Percentiles rank a stretch among this genome's conserved stretches.
Evolutionary conservation across 2,113 vertebrate genomes (phyloP).

Genomic region (Phoxinus phoxinus): DNA sequence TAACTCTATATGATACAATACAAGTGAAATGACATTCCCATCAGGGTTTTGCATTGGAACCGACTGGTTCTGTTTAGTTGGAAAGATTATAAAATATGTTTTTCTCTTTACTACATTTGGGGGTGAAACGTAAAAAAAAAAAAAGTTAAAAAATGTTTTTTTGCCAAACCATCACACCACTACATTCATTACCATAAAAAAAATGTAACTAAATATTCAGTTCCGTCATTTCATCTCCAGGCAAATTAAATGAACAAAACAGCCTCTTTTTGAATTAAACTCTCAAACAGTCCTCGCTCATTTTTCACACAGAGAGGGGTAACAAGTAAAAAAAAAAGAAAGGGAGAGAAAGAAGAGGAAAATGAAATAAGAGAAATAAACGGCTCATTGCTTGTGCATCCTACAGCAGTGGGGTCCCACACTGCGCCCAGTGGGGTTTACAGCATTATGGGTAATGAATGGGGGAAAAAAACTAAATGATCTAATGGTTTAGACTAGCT

Average conservation of each 20-base stretch:
- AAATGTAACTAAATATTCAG: background rate
- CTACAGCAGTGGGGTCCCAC: constrained; percentile 50
- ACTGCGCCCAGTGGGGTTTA: constrained; percentile 49
- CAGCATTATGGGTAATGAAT: constrained; percentile 48
- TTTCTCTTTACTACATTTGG: background rate
- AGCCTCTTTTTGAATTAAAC: constrained; percentile 31
- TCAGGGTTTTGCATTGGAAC: background rate
- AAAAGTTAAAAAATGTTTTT: too few species aligned
- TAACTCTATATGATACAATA: background rate
- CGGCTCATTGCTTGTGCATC: constrained; percentile 56
- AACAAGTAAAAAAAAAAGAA: constrained; percentile 31
- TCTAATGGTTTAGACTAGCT: constrained; percentile 26
- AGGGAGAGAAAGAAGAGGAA: constrained; percentile 14
- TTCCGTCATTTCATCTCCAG: background rate
- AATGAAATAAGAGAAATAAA: constrained; percentile 33
- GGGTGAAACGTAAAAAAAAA: background rate
- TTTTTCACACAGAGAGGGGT: constrained; percentile 56
- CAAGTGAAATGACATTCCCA: background rate
- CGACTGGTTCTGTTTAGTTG: background rate
- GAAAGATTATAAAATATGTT: background rate
- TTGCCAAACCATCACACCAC: background rate
- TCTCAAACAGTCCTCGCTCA: constrained; percentile 40
- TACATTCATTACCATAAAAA: background rate
- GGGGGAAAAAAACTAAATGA: background rate
- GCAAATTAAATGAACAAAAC: constrained; percentile 32